These are phyloP conservation scores for Philhelius pedissequus DNA, from an alignment of 2,888 invertebrate species.

Conservation along the genomic window DNA sequence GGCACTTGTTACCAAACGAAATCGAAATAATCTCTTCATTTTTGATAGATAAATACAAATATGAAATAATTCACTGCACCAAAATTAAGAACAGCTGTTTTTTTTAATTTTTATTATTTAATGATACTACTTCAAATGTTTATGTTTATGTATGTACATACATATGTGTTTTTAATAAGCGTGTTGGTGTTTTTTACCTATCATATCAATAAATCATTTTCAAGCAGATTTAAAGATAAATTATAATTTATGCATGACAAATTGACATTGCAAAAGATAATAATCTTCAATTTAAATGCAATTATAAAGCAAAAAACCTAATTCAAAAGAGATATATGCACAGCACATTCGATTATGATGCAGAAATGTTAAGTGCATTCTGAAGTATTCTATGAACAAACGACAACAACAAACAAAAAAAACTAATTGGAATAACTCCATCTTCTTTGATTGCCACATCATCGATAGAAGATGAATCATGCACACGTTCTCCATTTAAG, in stretches of 20 bases:
- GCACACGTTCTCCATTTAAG: constrained; percentile 53
- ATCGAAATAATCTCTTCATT: too few species aligned
- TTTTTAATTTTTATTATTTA: too few species aligned
- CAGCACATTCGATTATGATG: background rate
- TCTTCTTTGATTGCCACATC: constrained; percentile 41
- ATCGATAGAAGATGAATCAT: constrained; percentile 51
- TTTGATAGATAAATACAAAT: too few species aligned
- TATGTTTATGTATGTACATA: too few species aligned
- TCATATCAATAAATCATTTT: constrained; percentile 52
- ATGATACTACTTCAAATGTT: too few species aligned
- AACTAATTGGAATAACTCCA: constrained; percentile 5
- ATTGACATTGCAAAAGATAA: constrained; percentile 61
- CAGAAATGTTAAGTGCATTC: constrained; percentile 19
- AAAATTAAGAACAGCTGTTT: too few species aligned
- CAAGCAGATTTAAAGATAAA: constrained; percentile 3
- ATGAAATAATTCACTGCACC: too few species aligned
- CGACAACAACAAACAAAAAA: background rate
- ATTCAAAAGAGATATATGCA: background rate
- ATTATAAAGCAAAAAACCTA: constrained; percentile 28
- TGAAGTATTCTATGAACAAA: background rate
- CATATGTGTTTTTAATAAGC: background rate
- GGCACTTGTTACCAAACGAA: too few species aligned
- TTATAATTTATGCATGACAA: constrained; percentile 62
- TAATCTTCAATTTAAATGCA: constrained; percentile 59
- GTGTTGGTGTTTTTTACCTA: background rate